These are phyloP conservation scores for Pseudococcus longispinus DNA, from an alignment of 2,888 invertebrate species.

Conservation along the genomic window DNA sequence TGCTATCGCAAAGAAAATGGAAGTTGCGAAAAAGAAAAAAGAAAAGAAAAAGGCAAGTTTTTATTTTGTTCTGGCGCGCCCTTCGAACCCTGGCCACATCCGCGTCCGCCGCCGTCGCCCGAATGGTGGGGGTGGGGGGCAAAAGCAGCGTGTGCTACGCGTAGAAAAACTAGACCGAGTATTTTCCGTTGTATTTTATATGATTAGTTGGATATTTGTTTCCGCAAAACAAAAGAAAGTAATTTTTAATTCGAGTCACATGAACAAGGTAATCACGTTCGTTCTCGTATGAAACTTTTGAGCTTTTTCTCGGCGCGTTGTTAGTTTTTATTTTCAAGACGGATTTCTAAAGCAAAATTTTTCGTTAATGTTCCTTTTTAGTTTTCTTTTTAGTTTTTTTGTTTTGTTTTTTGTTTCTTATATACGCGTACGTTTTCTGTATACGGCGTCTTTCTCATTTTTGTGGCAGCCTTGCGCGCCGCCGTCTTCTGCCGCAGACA, in stretches of 20 bases:
- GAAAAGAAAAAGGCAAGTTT: background rate
- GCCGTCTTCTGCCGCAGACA: background rate
- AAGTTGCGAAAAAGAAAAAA: background rate
- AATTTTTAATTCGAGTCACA: constrained; percentile 40
- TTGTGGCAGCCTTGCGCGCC: background rate
- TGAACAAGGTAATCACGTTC: constrained; percentile 44
- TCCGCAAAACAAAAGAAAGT: constrained; percentile 41
- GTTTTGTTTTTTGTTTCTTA: background rate
- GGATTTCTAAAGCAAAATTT: background rate
- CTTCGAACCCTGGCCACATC: background rate
- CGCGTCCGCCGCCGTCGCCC: background rate
- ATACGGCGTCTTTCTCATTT: background rate
- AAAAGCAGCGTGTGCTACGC: background rate
- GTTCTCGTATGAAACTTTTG: constrained; percentile 26
- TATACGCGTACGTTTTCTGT: background rate
- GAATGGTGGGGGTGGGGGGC: background rate
- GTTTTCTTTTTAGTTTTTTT: background rate
- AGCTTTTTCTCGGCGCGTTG: constrained; percentile 2
- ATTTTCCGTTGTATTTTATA: constrained; percentile 26
- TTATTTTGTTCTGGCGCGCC: constrained; percentile 2
- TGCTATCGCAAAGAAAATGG: background rate
- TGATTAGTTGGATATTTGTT: constrained; percentile 29
- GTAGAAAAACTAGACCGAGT: background rate
- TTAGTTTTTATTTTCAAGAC: constrained; percentile 12
- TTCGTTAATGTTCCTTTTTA: constrained; percentile 13